A percentile compares a stretch with the other conserved stretches of the same genome.
phyloP scores from a whole-genome alignment of 2,113 vertebrate species.

The Pangasianodon gigas region DNA sequence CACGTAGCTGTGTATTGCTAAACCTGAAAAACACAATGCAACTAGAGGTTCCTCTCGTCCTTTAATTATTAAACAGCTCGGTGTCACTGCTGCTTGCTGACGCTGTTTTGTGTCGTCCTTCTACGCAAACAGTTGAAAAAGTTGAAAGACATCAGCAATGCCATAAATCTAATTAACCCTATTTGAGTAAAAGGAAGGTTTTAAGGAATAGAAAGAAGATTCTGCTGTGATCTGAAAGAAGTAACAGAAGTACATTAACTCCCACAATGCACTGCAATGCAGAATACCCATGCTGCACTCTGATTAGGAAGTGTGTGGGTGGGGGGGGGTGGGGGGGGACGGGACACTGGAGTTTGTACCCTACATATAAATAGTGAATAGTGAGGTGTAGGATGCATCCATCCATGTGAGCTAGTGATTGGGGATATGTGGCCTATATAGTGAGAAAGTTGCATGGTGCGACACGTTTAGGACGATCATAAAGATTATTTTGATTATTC shows the following conservation, averaged over 20 bases:
- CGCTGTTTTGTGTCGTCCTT: neutral
- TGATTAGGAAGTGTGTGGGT: neutral
- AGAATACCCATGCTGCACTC: neutral
- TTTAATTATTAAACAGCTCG: neutral
- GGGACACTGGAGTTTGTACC: neutral
- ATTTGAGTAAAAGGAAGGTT: neutral
- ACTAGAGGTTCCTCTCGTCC: no score
- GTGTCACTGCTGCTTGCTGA: neutral
- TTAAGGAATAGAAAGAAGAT: neutral
- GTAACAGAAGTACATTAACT: neutral
- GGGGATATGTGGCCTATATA: neutral
- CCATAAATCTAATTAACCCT: neutral
- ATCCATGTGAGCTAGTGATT: neutral
- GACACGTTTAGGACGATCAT: neutral
- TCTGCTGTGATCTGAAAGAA: neutral
- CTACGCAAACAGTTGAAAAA: neutral
- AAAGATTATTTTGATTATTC: no score
- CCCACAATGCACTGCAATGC: neutral
- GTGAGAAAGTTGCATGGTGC: no score
- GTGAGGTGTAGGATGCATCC: neutral
- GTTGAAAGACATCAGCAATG: no score
- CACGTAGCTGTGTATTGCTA: neutral
- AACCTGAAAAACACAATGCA: no score
- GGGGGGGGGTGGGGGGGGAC: neutral
- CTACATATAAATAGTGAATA: neutral